phyloP scores from a whole-genome alignment of 2,888 invertebrate species.

The Furcula furcula region DNA sequence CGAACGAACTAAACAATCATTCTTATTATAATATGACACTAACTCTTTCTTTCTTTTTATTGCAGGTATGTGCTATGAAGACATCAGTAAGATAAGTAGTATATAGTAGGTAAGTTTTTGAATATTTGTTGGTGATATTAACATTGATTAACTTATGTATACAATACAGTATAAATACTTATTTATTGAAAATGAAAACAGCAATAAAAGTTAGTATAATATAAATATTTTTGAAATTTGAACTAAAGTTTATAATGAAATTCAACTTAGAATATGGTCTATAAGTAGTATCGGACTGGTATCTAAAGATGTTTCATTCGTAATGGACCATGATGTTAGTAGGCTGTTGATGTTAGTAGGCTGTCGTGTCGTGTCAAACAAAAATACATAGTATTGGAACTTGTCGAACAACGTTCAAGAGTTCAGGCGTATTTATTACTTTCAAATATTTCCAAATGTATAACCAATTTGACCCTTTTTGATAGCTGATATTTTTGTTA shows the following conservation, averaged over 20 bases:
- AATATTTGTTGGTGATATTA: constrained; percentile 23
- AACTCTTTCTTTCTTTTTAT: constrained; percentile 32
- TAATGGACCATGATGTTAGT: constrained; percentile 33
- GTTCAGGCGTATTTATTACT: constrained; percentile 29
- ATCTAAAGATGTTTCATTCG: constrained; percentile 27
- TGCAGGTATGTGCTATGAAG: constrained; percentile 41
- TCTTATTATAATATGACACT: constrained; percentile 5
- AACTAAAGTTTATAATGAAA: no score
- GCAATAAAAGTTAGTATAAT: no score
- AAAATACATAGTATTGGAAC: constrained; percentile 32
- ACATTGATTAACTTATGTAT: constrained; percentile 22
- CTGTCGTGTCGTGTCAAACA: constrained; percentile 37
- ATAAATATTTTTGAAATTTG: no score
- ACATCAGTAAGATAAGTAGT: constrained; percentile 14
- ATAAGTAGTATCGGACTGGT: constrained; percentile 21
- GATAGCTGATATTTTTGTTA: constrained; percentile 14
- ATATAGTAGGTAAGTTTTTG: constrained; percentile 19
- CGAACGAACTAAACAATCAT: background rate
- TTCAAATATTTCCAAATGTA: constrained; percentile 23
- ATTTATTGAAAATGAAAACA: no score
- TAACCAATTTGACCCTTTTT: constrained; percentile 24
- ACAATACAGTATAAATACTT: no score
- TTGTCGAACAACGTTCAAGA: constrained; percentile 29
- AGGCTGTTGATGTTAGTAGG: constrained; percentile 38
- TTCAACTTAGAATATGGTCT: no score